These are phyloP conservation scores for Danio tinwini DNA, from an alignment of 2,797 vertebrate species.

Conservation along the genomic window DNA sequence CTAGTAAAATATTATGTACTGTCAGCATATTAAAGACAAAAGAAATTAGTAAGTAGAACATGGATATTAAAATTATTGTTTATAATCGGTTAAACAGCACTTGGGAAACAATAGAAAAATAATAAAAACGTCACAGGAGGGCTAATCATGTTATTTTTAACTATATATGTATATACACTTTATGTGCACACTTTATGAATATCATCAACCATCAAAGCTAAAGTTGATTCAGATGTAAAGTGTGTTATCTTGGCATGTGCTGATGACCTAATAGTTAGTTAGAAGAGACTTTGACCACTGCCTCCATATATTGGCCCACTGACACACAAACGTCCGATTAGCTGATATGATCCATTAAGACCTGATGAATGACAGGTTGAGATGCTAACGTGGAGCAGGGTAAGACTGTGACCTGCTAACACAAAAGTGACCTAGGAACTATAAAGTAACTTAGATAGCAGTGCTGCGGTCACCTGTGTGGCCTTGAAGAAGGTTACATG, in stretches of 20 bases:
- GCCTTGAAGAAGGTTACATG: not conserved
- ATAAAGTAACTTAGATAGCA: conserved; percentile 9
- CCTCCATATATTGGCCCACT: conserved; percentile 40
- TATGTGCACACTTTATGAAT: not conserved
- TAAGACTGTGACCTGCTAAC: not conserved
- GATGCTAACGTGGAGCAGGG: not conserved
- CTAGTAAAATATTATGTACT: no score
- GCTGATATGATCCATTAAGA: conserved; percentile 42
- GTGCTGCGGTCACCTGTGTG: not conserved
- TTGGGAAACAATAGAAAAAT: no score
- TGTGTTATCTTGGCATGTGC: not conserved
- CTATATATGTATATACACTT: no score
- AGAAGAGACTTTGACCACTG: conserved; percentile 44
- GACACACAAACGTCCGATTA: conserved; percentile 50
- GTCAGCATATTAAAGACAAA: no score
- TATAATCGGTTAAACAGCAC: no score
- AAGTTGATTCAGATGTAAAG: not conserved
- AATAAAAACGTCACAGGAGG: no score
- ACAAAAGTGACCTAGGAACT: conserved; percentile 20
- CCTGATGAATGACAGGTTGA: conserved; percentile 23
- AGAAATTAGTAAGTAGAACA: no score
- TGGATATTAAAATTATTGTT: no score
- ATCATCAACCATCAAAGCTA: no score
- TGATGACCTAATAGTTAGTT: not conserved
- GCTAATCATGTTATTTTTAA: no score